A percentile compares a stretch with the other conserved stretches of the same genome.
These are phyloP conservation scores for Cephus cinctus DNA, from an alignment of 1,140 invertebrate genomes.

Conservation along the genomic window DNA sequence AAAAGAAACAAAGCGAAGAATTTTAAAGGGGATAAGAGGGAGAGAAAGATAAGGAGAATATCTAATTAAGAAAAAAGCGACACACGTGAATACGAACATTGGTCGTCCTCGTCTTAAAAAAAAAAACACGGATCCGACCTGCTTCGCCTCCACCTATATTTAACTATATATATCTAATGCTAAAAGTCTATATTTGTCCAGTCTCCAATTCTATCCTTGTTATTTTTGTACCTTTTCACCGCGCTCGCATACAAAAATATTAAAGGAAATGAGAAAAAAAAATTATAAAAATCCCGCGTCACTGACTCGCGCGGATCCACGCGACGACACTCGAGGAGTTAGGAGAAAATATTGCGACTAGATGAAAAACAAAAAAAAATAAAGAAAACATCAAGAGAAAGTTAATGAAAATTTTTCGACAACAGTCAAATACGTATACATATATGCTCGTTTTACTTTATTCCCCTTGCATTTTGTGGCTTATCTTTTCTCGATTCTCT, in stretches of 20 bases:
- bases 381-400: background rate
- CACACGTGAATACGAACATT: background rate
- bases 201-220: slow-evolving; percentile 27
- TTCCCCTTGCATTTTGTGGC: no score
- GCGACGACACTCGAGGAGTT: no score
- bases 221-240: slow-evolving; percentile 36
- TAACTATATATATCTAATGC: background rate
- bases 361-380: background rate
- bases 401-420: no score
- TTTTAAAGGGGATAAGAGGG: background rate
- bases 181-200: slow-evolving; percentile 12
- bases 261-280: slow-evolving; percentile 2
- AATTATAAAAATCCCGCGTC: slow-evolving; percentile 1
- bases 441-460: no score
- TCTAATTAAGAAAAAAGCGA: background rate
- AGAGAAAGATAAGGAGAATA: background rate
- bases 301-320: background rate
- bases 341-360: background rate
- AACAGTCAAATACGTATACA: no score
- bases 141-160: background rate
- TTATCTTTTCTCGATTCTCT: no score
- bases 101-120: no score
- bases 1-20: no score
- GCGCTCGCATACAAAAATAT: slow-evolving; percentile 14
- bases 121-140: background rate